These are phyloP conservation scores for Ips typographus DNA, from an alignment of 1,140 invertebrate genomes.

Conservation along the genomic window DNA sequence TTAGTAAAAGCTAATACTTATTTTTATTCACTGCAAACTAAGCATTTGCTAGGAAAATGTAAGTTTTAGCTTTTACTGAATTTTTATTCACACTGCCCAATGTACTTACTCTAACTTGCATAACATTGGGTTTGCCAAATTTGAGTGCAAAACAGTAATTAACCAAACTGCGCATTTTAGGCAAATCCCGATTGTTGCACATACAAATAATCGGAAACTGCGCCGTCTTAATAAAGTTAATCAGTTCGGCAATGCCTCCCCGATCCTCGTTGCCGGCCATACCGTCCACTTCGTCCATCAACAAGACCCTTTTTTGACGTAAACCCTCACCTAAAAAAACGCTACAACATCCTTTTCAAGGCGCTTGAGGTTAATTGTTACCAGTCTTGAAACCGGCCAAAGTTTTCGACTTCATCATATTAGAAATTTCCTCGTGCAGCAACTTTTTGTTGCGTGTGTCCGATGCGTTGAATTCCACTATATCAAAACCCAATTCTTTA, in stretches of 20 bases:
- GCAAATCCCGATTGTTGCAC: constrained; percentile 95
- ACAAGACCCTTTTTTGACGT: constrained; percentile 77
- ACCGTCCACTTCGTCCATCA: constrained; percentile 99
- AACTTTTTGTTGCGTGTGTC: constrained; percentile 92
- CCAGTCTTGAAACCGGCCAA: constrained; percentile 39
- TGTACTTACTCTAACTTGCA: constrained; percentile 81
- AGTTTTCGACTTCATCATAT: constrained; percentile 71
- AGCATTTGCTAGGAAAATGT: too few species aligned
- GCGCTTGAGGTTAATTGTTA: not conserved
- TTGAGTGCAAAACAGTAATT: constrained; percentile 96
- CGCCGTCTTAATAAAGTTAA: constrained; percentile 86
- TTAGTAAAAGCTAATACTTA: too few species aligned
- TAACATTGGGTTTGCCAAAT: constrained; percentile 77
- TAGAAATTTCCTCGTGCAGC: constrained; percentile 79
- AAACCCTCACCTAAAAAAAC: too few species aligned
- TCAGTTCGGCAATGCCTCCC: constrained; percentile 94
- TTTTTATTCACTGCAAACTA: too few species aligned
- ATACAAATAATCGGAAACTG: constrained; percentile 97
- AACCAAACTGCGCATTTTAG: constrained; percentile 89
- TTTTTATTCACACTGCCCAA: not conserved
- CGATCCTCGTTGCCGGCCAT: constrained; percentile 99
- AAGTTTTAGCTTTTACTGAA: not conserved
- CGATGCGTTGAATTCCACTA: constrained; percentile 96
- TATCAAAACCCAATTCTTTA: constrained; percentile 85
- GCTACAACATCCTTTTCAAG: too few species aligned